Base-by-base conservation (phyloP, 1,140 invertebrate genomes). In the Aphelenchoides fujianensis region DNA sequence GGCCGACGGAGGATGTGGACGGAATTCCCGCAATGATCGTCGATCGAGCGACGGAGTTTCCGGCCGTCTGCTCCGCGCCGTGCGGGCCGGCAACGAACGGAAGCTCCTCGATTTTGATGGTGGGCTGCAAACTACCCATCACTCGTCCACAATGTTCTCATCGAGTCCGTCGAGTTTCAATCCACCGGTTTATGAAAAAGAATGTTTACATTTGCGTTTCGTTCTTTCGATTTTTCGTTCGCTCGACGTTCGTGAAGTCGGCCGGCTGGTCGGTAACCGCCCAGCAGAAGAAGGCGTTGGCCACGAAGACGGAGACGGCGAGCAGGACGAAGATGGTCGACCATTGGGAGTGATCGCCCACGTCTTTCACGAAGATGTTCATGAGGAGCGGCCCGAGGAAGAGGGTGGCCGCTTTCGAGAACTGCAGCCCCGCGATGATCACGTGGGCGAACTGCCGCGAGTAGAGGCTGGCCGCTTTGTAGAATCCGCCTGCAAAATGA, bases 321-420 rank as follows among this genome's bases (percentile, higher is more conserved):
- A 77, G 52, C 37, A 77, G 66, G 30, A 77, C 27, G 48, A 80
- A 77, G 48, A 77, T 74, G 28, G 23, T 73, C 31, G 59, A 35
- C 76, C 76, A 77, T 68, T 77, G 74, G 5, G 37, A 48, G 19
- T 62, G 54, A 28, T 57, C 59, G 19, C 23, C 23, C 16, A 75
- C 79, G 37, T 80, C 61, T 3, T 79, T 27, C 3, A 77, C 78
- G 36, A 77, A 77, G 23, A 80, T 37, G 30, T 28, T 48, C 1
- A 77, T 52, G 27, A 77, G 41, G 0, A 64, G 55, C 0, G 76
- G 76, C 7, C 52, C 79, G n/a, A 77, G 31, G 48, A 77, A 77
- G 19, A 77, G 69, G 16, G 57, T 71, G 35, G 72, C 28, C 63
- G 77, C 70, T 64, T 77, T 77, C 31, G 74, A 69, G 34, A 77